phyloP scores from a whole-genome alignment of 2,797 vertebrate genomes.

The Rousettus madagascariensis region DNA sequence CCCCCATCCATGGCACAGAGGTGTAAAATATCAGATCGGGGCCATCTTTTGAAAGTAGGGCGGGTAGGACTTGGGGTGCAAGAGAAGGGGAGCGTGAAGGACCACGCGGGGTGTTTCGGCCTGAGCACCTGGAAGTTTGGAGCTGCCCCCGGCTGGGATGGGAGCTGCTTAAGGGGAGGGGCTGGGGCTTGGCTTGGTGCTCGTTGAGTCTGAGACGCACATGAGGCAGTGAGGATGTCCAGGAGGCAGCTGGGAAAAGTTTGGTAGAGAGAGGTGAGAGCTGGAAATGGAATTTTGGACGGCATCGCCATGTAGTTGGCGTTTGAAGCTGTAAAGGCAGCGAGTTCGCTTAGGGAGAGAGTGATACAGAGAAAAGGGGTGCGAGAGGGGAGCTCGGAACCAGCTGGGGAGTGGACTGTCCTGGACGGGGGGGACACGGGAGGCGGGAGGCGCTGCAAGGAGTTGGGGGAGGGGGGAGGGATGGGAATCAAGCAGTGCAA shows the following conservation, averaged over 20 bases:
- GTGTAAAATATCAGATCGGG: background rate
- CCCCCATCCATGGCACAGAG: background rate
- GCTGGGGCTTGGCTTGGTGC: background rate
- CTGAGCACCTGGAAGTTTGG: background rate
- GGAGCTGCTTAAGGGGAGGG: background rate
- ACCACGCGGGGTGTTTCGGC: background rate
- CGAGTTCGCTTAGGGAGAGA: background rate
- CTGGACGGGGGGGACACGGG: background rate
- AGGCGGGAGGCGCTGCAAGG: background rate
- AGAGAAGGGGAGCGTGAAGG: background rate
- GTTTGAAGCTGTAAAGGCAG: background rate
- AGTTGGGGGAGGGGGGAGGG: background rate
- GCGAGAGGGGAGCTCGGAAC: background rate
- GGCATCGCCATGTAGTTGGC: background rate
- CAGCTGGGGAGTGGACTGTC: background rate
- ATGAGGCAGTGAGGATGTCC: background rate
- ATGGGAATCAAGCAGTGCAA: too few species aligned
- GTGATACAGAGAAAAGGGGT: background rate
- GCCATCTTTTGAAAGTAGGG: background rate
- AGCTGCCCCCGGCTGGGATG: too few species aligned
- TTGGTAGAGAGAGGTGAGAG: background rate
- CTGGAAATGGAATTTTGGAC: background rate
- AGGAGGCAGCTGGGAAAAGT: background rate
- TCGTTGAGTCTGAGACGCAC: background rate
- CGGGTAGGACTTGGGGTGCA: background rate